Percentiles rank a stretch among this genome's conserved stretches.
Conservation (phyloP, 1,140 invertebrate species). For the Drosophila kanapiae region DNA sequence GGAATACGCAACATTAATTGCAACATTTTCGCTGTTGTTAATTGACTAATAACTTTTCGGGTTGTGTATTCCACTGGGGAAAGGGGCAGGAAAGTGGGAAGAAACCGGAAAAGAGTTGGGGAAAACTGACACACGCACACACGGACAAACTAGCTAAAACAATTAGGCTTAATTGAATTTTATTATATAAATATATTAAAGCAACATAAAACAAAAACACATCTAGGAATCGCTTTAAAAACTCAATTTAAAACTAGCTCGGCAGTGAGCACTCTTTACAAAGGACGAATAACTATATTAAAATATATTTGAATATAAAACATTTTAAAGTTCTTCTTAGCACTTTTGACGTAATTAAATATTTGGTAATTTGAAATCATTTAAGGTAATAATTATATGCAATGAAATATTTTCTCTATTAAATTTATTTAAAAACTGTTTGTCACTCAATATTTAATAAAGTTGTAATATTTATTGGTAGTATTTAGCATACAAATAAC, state of each 20-base stretch:
- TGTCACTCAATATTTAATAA: too few relatives aligned
- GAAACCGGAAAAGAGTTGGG: slow-evolving; percentile 6
- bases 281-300: neutral
- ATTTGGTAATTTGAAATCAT: neutral
- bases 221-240: slow-evolving; percentile 36
- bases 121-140: slow-evolving; percentile 7
- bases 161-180: slow-evolving; percentile 78
- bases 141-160: slow-evolving; percentile 25
- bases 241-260: slow-evolving; percentile 56
- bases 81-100: neutral
- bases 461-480: too few relatives aligned
- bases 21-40: slow-evolving; percentile 73
- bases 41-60: slow-evolving; percentile 72
- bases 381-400: too few relatives aligned
- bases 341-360: neutral
- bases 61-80: slow-evolving; percentile 9
- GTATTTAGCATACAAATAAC: too few relatives aligned
- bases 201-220: neutral
- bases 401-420: too few relatives aligned
- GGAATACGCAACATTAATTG: slow-evolving; percentile 69
- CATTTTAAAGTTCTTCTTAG: neutral
- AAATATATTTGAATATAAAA: neutral
- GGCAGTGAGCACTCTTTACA: neutral
- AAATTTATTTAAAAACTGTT: too few relatives aligned
- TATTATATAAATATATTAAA: slow-evolving; percentile 46